Conservation (phyloP, 2,888 invertebrate species). For the Phalangium opilio region DNA sequence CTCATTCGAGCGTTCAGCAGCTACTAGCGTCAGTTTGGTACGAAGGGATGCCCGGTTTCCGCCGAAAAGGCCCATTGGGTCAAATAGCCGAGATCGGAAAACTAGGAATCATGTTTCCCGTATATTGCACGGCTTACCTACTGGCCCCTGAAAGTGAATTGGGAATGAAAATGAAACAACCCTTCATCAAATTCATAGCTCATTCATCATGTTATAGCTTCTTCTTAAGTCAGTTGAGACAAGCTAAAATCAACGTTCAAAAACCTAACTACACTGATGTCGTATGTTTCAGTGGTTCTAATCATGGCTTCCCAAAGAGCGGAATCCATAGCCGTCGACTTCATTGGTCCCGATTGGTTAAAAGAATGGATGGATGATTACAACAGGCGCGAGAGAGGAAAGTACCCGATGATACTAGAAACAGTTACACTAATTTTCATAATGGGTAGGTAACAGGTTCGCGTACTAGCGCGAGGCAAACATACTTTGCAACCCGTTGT, state of each 20-base stretch:
- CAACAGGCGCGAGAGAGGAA: constrained; percentile 58
- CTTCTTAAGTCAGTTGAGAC: constrained; percentile 34
- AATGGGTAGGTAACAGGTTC: too few relatives aligned
- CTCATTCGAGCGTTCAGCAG: constrained; percentile 92
- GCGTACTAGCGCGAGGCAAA: too few relatives aligned
- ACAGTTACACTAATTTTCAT: constrained; percentile 68
- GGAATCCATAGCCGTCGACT: constrained; percentile 23
- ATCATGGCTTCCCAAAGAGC: constrained; percentile 37
- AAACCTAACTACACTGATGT: too few relatives aligned
- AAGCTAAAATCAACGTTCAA: too few relatives aligned
- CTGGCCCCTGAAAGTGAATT: constrained; percentile 33
- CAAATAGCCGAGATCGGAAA: constrained; percentile 31
- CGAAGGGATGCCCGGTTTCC: constrained; percentile 37
- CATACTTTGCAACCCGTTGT: background rate
- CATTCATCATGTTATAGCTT: constrained; percentile 36
- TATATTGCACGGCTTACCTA: constrained; percentile 34
- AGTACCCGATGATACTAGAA: constrained; percentile 68
- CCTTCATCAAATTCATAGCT: constrained; percentile 39
- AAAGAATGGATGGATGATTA: constrained; percentile 45
- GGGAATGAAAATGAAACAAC: constrained; percentile 34
- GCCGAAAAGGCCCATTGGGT: constrained; percentile 32
- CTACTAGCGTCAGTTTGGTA: constrained; percentile 62
- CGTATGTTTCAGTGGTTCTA: constrained; percentile 27
- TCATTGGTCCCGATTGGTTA: constrained; percentile 42
- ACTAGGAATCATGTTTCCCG: constrained; percentile 34